Evolutionary conservation across 2,888 invertebrate species (phyloP), one percentile per base, ranked within the genome.

Genomic region (Lasiommata megera): DNA sequence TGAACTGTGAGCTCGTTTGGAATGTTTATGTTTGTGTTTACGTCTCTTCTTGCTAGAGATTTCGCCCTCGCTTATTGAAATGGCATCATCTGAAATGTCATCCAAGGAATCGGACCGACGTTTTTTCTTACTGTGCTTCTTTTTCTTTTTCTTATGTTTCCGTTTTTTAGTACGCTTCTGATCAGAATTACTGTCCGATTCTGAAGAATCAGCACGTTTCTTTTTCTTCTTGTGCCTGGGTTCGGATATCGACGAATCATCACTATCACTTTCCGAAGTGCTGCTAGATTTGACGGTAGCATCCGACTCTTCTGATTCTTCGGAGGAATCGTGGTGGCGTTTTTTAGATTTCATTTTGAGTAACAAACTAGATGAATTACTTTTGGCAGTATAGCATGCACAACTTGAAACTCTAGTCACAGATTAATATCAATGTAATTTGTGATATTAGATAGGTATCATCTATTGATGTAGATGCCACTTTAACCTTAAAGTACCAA

Each of bases 81-180:
- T 66, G 28, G 77, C 80, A 48, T 80, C 82, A 1, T 67, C 77
- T 1, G 85, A 83, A 7, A 69, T 75, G 59, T 74, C 74, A 2
- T 70, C 79, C 3, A 69, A 76, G 1, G 88, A 87, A 56, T 72
- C 77, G 0, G 81, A 77, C 34, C 84, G 87, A 59, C 82, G 77
- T 65, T 88, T 90, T 70, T 83, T 89, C 71, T 91, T 91, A 12
- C 71, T 73, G 58, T 91, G 91, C 68, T 91, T 91, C 77, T 87
- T 89, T 76, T 91, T 91, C 76, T 91, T 91, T 67, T 91, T 91
- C 77, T 91, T 91, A 58, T 91, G 91, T 65, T 91, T 91, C 16
- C 89, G 85, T 73, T 88, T 91, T 63, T 90, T 91, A 3, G 78
- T 69, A 16, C 85, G 84, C 60, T 81, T 84, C 54, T 83, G 84